phyloP scores from a whole-genome alignment of 2,888 invertebrate genomes.

The Dinocampus coccinellae region DNA sequence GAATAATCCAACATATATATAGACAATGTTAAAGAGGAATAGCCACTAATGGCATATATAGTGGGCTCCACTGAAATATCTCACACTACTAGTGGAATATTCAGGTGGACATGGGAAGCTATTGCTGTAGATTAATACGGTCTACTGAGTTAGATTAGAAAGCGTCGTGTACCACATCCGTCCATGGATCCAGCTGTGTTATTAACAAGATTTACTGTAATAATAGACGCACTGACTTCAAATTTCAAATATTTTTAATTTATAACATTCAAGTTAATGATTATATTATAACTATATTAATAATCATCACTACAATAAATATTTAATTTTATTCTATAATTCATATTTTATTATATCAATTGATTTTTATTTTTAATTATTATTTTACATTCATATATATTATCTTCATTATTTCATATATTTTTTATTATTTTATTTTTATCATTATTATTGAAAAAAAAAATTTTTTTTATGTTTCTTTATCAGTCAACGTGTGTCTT shows the following conservation, averaged over 20 bases:
- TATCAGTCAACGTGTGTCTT: background rate
- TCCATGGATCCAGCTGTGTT: conserved; percentile 32
- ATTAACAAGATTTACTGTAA: conserved; percentile 42
- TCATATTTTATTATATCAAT: too few relatives aligned
- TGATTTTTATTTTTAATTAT: too few relatives aligned
- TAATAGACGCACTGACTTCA: conserved; percentile 1
- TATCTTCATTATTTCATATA: too few relatives aligned
- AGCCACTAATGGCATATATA: conserved; percentile 5
- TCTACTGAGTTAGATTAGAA: conserved; percentile 44
- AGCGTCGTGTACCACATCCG: conserved; percentile 33
- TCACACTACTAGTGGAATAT: too few relatives aligned
- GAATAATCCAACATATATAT: conserved; percentile 2
- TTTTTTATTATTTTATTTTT: background rate
- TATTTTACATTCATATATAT: too few relatives aligned
- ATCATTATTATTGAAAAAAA: too few relatives aligned
- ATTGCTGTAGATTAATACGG: conserved; percentile 45
- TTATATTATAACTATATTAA: conserved; percentile 1
- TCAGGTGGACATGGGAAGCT: too few relatives aligned
- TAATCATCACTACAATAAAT: too few relatives aligned
- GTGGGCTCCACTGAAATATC: too few relatives aligned
- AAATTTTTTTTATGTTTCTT: too few relatives aligned
- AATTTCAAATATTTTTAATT: background rate
- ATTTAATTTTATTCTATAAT: too few relatives aligned
- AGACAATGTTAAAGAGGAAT: background rate
- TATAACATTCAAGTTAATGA: background rate